Evolutionary conservation across 2,888 invertebrate genomes (phyloP), one percentile per base, ranked within the genome.

Genomic region (Cryptophagus acutangulus): DNA sequence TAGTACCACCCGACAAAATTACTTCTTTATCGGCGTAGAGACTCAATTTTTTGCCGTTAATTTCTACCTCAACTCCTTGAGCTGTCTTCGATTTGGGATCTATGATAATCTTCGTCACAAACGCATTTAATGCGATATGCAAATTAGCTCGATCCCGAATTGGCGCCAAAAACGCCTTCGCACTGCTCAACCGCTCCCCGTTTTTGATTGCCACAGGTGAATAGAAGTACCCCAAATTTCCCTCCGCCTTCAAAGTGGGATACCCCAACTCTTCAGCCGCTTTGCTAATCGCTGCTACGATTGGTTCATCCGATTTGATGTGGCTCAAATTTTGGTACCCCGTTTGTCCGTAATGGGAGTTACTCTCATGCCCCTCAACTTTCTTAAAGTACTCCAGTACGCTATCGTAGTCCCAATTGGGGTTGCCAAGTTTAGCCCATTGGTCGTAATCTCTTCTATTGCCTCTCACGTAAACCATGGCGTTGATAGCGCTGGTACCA

Each of bases 131-230:
- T 10, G 78, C 70, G 0, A 83, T 71, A 43, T 74, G 72, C 1
- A 84, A 59, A 62, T 84, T 84, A 3, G 65, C 56, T 2, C 79
- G 63, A 9, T 75, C 62, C 20, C 73, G 69, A 0, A 68, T 31
- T 65, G 69, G 54, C 71, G 73, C 37, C 2, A 90, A 63, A 60
- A 82, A 90, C 0, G 81, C 87, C 69, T 86, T 89, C 3, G 85
- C 83, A 1, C 86, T 63, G 47, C 70, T 74, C 9, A 68, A 61
- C 24, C 71, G 54, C 2, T 65, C 60, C 53, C 73, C 59, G 58
- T 70, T 59, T 55, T 66, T 47, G 58, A 71, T 55, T n/a, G 54
- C 58, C 12, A 40, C 46, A 2, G 55, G 33, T 1, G 51, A 13
- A n/a, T 62, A 54, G 18, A 57, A 56, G 31, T 54, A 57, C 3